Evolutionary conservation across 2,113 vertebrate genomes (phyloP), one percentile per base, ranked within the genome.

Genomic region (Paramisgurnus dabryanus): DNA sequence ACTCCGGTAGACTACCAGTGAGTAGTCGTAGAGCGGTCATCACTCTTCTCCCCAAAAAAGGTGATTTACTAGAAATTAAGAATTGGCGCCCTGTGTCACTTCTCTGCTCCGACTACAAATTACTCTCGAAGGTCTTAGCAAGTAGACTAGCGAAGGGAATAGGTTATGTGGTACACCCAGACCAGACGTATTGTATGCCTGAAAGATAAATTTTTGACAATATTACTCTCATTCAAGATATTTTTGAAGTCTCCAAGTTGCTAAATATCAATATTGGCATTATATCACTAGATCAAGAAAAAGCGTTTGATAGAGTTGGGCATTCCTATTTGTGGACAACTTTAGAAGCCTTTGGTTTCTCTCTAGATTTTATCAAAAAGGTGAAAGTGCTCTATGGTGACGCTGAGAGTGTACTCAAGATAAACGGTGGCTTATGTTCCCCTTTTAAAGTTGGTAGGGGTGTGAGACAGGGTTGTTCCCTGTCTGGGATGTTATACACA

Each of bases 401-500:
- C 7, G 78, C 27, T 34, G 27, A 34, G 27, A 34, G 27, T 34
- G 27, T 34, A 34, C 27, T 34, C 27, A 34, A 74, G 18, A 27
- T 76, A 8, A 82, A 57, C 53, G 63, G 67, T 74, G 60, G 81
- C 34, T 67, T 67, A 27, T 63, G 73, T 64, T 53, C 57, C 50
- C 43, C 65, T 49, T 70, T 82, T 45, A 57, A 55, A 13, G 58
- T 74, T 47, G 4, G 4, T 4, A 60, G 61, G 9, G 76, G 76
- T 4, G 49, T 83, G 7, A 45, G 69, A 34, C 67, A 79, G 27
- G 63, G 75, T 3, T 82, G 67, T 47, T 17, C 58, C 2, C 9
- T 76, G 65, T 68, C 61, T 18, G 39, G 4, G 1, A 67, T 78
- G 60, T 53, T 82, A 8, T 78, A 78, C 7, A 34, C 47, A n/a